Percentiles rank a stretch among this genome's conserved stretches.
These are phyloP conservation scores for Mustela lutreola DNA, from an alignment of 2,113 vertebrate genomes.

Conservation along the genomic window DNA sequence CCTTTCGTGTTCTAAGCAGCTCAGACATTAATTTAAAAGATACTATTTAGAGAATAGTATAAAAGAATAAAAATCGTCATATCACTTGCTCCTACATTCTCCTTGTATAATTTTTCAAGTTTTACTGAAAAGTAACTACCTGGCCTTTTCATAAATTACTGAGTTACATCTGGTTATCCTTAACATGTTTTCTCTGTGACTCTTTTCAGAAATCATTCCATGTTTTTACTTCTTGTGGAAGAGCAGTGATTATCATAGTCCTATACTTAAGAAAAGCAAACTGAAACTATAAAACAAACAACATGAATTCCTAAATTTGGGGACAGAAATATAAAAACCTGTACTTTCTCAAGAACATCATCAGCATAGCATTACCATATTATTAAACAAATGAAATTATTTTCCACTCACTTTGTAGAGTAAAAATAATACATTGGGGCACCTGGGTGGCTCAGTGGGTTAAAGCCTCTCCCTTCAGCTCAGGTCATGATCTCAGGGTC, in stretches of 20 bases:
- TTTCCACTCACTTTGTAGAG: neutral
- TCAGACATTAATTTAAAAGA: neutral
- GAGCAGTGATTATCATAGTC: neutral
- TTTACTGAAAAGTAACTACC: slow-evolving; percentile 29
- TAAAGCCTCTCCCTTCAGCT: too few relatives aligned
- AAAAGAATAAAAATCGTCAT: neutral
- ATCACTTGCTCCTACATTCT: neutral
- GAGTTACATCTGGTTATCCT: neutral
- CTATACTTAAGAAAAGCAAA: slow-evolving; percentile 51
- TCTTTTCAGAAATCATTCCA: neutral
- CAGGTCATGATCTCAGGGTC: too few relatives aligned
- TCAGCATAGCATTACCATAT: neutral
- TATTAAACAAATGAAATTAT: neutral
- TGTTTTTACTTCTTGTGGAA: neutral
- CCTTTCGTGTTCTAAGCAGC: neutral
- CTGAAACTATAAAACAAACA: neutral
- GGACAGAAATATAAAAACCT: slow-evolving; percentile 17
- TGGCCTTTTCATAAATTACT: neutral
- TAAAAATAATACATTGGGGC: neutral
- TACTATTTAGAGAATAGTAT: too few relatives aligned
- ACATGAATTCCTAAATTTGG: neutral
- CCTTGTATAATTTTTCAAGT: slow-evolving; percentile 16
- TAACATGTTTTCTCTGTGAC: neutral
- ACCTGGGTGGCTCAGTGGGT: too few relatives aligned
- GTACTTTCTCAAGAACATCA: neutral